phyloP scores from a whole-genome alignment of 2,113 vertebrate genomes.

The Podarcis cretensis region DNA sequence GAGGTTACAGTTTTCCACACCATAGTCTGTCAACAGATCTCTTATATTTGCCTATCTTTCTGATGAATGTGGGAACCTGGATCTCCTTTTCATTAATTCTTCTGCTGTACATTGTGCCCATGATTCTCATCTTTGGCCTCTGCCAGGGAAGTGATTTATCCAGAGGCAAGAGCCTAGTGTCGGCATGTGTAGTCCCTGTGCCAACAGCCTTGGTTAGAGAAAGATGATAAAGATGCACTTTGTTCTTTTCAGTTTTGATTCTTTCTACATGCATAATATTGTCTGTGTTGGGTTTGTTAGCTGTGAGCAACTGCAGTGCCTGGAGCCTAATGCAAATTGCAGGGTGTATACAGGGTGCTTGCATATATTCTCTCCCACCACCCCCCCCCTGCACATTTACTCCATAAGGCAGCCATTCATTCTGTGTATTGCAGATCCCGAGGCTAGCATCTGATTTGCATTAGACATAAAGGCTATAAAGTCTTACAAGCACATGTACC shows the following conservation, averaged over 20 bases:
- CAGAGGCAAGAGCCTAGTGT: slow-evolving; percentile 26
- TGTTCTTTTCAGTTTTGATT: slow-evolving; percentile 58
- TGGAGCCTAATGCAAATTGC: slow-evolving; percentile 9
- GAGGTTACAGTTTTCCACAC: background rate
- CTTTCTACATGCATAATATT: slow-evolving; percentile 37
- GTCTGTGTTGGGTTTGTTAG: slow-evolving; percentile 48
- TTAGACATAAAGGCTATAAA: background rate
- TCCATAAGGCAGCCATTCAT: slow-evolving; percentile 21
- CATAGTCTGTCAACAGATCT: background rate
- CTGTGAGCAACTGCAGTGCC: slow-evolving; percentile 7
- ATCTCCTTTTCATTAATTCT: background rate
- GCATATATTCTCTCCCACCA: background rate
- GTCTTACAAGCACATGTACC: background rate
- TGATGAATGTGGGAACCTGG: slow-evolving; percentile 46
- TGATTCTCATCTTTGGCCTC: slow-evolving; percentile 20
- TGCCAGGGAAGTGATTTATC: slow-evolving; percentile 53
- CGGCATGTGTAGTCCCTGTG: slow-evolving; percentile 29
- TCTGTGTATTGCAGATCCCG: background rate
- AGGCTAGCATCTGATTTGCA: background rate
- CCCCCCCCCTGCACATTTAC: rapidly evolving
- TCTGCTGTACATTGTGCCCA: slow-evolving; percentile 44
- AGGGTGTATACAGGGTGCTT: background rate
- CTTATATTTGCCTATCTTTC: background rate
- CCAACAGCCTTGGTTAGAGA: background rate
- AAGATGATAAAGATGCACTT: slow-evolving; percentile 63